Evolutionary conservation across 2,888 invertebrate genomes (phyloP).

Genomic region (Lasioglossum malachurum): DNA sequence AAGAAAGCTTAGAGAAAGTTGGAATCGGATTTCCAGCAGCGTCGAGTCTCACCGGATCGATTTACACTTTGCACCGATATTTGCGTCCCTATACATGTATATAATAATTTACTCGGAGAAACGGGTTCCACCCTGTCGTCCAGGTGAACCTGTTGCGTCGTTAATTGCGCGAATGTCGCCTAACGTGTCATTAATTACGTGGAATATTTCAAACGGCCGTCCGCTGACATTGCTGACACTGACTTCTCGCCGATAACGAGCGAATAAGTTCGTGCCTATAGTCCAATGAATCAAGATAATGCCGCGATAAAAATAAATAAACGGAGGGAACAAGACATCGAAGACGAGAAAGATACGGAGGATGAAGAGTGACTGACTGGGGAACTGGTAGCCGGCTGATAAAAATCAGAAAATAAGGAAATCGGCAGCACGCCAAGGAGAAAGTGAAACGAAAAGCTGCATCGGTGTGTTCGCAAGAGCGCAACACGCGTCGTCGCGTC

Average conservation of each 20-base stretch:
- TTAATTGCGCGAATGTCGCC: slow-evolving; percentile 25
- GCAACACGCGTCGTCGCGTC: background rate
- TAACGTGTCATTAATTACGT: slow-evolving; percentile 19
- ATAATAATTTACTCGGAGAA: background rate
- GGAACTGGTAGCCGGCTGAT: background rate
- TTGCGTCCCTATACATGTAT: background rate
- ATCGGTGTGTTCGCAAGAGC: background rate
- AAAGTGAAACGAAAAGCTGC: slow-evolving; percentile 15
- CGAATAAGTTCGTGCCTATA: background rate
- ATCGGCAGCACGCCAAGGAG: slow-evolving; percentile 1
- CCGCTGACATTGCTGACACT: background rate
- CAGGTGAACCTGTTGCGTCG: slow-evolving; percentile 3
- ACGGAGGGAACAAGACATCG: background rate
- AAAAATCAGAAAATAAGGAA: slow-evolving; percentile 10
- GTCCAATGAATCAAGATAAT: background rate
- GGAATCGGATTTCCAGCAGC: slow-evolving; percentile 28
- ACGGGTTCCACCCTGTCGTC: slow-evolving; percentile 12
- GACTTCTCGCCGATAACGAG: background rate
- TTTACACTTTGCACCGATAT: slow-evolving; percentile 25
- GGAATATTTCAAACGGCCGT: slow-evolving; percentile 5
- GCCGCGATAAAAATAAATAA: background rate
- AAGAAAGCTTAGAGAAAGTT: slow-evolving; percentile 40
- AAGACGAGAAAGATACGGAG: background rate
- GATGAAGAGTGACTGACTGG: background rate
- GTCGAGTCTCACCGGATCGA: slow-evolving; percentile 17